Evolutionary conservation across 2,797 vertebrate species (phyloP).

Genomic region (Urosaurus nigricauda): DNA sequence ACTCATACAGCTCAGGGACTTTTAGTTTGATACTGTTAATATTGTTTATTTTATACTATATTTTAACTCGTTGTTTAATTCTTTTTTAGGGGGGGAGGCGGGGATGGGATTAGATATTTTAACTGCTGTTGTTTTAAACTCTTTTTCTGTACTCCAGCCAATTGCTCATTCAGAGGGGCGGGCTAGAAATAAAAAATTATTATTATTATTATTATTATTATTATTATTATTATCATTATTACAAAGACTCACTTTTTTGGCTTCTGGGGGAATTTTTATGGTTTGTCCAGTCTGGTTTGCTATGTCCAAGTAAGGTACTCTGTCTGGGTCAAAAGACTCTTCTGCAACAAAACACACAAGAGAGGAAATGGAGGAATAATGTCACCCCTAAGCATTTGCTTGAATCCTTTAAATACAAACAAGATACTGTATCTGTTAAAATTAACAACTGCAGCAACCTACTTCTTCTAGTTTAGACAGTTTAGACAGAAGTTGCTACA

Average conservation of each 20-base stretch:
- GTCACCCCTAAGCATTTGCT: background rate
- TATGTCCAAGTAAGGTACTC: conserved; percentile 90
- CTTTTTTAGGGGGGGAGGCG: too few relatives aligned
- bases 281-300: conserved; percentile 95
- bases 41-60: too few relatives aligned
- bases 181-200: too few relatives aligned
- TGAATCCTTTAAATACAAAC: background rate
- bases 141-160: too few relatives aligned
- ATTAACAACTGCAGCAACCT: background rate
- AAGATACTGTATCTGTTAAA: background rate
- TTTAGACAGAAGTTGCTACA: background rate
- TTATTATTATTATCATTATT: too few relatives aligned
- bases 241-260: conserved; percentile 86
- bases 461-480: background rate
- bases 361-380: conserved; percentile 11
- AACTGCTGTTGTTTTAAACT: too few relatives aligned
- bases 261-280: conserved; percentile 85
- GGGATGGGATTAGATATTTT: too few relatives aligned
- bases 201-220: too few relatives aligned
- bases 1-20: too few relatives aligned
- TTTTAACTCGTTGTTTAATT: too few relatives aligned
- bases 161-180: too few relatives aligned
- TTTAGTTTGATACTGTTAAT: too few relatives aligned
- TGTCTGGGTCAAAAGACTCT: conserved; percentile 84
- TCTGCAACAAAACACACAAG: conserved; percentile 78